A percentile compares a stretch with the other conserved stretches of the same genome.
These are phyloP conservation scores for Calliphora vomitoria DNA, from an alignment of 2,888 invertebrate species.

Conservation along the genomic window DNA sequence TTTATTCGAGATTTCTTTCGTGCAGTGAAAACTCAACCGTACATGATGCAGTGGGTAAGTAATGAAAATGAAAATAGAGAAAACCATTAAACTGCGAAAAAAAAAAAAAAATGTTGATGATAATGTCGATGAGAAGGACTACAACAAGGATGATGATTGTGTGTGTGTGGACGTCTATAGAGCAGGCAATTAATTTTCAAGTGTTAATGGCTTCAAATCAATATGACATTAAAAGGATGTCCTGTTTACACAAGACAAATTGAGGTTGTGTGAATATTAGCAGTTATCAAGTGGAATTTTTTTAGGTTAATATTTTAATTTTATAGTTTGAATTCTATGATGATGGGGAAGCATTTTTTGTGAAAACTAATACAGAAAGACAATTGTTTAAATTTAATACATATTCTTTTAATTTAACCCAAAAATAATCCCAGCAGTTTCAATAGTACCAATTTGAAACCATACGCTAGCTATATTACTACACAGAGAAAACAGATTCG, in stretches of 20 bases:
- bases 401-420: no score
- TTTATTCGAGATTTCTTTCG: conserved; percentile 91
- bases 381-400: no score
- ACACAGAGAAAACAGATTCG: no score
- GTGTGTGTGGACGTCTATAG: conserved; percentile 1
- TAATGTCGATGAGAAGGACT: neutral
- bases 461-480: no score
- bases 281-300: neutral
- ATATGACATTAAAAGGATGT: neutral
- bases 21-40: conserved; percentile 91
- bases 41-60: conserved; percentile 91
- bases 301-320: no score
- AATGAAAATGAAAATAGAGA: neutral
- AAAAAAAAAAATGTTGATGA: neutral
- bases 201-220: conserved; percentile 17
- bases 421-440: no score
- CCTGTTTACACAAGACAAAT: neutral
- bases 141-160: neutral
- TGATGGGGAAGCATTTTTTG: no score
- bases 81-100: neutral
- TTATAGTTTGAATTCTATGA: neutral
- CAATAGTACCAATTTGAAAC: no score
- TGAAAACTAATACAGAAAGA: no score
- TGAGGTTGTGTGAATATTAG: neutral
- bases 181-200: conserved; percentile 17